Base-by-base conservation (phyloP, 2,888 invertebrate species). In the Odontothrips loti region DNA sequence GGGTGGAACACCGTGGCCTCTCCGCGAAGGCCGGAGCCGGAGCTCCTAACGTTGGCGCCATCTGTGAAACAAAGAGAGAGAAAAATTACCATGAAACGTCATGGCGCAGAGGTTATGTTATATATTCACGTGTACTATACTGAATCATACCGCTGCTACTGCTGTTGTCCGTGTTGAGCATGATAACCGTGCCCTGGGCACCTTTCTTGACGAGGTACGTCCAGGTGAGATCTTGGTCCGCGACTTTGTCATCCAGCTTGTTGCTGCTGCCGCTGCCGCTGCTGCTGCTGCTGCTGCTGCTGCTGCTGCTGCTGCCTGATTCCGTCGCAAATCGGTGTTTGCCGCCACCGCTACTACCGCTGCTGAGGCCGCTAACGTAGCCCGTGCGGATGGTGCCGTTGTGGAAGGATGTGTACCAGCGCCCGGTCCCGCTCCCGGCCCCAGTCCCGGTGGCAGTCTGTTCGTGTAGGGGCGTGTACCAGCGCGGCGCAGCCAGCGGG, bases 381-480 rank as follows among this genome's bases (percentile, higher is more conserved):
- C 68, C 68, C 23, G 23, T 75, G 68, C 68, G 68, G 68, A 12
- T 12, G 11, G 68, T 75, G 68, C 68, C 68, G 68, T 75, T 75
- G 68, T 75, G 68, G 68, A 27, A 75, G 68, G 68, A 75, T 27
- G 68, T 27, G 68, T 75, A 75, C 68, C 68, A 75, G 68, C 68
- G 58, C 15, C n/a, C 20, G 58, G 17, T 58, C 15, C 15, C 3
- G 34, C 34, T 43, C 34, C 34, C 34, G 34, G 34, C 34, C 34
- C 2, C 6, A 43, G 34, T 4, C 34, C 34, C 34, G 34, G 34
- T 43, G 3, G 34, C 34, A 43, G 58, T 12, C 68, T 75, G 11
- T 12, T 75, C 68, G 68, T 75, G 68, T 27, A 75, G 23, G 1
- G 68, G 68, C 1, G 23, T 27, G 68, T 27, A 75, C 68, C 68